These are phyloP conservation scores for Palythoa grandiflora DNA, from an alignment of 92 coral and sea anemone genomes.

Conservation along the genomic window DNA sequence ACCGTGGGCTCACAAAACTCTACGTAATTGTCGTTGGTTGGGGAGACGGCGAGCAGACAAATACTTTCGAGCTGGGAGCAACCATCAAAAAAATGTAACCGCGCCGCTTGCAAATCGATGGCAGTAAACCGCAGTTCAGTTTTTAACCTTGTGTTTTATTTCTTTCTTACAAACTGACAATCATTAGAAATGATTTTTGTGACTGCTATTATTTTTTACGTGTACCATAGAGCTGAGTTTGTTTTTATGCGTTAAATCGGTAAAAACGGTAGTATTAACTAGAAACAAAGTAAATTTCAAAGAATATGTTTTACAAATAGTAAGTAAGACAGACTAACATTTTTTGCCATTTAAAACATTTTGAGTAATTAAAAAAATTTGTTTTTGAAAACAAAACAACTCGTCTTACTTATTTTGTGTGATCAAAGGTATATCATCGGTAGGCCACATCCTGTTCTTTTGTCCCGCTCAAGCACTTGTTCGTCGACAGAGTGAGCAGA, in stretches of 20 bases:
- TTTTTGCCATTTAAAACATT: background rate
- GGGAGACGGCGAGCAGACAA: slow-evolving; percentile 80
- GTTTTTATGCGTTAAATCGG: no score
- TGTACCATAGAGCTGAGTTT: no score
- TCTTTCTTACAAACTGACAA: background rate
- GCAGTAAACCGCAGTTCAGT: background rate
- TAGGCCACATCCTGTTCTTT: no score
- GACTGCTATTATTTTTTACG: background rate
- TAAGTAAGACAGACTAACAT: background rate
- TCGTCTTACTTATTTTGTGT: background rate
- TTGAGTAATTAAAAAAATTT: background rate
- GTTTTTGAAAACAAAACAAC: background rate
- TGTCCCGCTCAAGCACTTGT: no score
- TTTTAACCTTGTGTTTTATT: background rate
- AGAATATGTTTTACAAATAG: background rate
- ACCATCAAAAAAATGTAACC: slow-evolving; percentile 49
- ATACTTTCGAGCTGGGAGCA: slow-evolving; percentile 76
- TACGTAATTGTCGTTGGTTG: slow-evolving; percentile 75
- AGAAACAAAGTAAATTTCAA: background rate
- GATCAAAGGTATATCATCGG: background rate
- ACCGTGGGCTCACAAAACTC: slow-evolving; percentile 61
- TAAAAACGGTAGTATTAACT: background rate
- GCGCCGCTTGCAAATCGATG: background rate
- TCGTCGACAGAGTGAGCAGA: no score
- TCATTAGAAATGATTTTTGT: background rate